phyloP scores from a whole-genome alignment of 23 tunicate genomes.

The Ciona savignyi region DNA sequence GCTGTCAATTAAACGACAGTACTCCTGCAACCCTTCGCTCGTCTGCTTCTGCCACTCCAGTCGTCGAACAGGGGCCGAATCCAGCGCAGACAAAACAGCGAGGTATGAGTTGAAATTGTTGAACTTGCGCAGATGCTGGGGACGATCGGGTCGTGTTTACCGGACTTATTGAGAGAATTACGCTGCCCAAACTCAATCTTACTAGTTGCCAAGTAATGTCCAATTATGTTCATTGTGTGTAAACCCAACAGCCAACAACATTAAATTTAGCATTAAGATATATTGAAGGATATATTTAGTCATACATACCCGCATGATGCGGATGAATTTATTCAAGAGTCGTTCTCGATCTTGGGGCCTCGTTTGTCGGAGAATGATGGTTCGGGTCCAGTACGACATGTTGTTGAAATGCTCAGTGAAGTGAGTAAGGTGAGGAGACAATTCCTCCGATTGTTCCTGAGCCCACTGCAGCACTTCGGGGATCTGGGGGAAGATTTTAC shows the following conservation, averaged over 20 bases:
- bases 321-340: slow-evolving; percentile 67
- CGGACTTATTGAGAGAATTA: no score
- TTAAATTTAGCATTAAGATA: no score
- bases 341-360: slow-evolving; percentile 81
- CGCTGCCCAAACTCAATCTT: no score
- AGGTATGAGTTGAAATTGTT: slow-evolving; percentile 95
- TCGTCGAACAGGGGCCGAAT: slow-evolving; percentile 83
- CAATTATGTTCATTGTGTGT: no score
- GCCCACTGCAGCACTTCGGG: slow-evolving; percentile 92
- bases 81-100: slow-evolving; percentile 87
- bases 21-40: slow-evolving; percentile 83
- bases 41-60: slow-evolving; percentile 93
- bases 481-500: no score
- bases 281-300: no score
- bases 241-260: no score
- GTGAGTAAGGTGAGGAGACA: slow-evolving; percentile 65
- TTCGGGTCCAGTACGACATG: slow-evolving; percentile 84
- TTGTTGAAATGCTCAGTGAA: slow-evolving; percentile 90
- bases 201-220: no score
- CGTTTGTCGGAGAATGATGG: slow-evolving; percentile 57
- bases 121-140: slow-evolving; percentile 78
- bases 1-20: slow-evolving; percentile 82
- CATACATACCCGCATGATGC: slow-evolving; percentile 93
- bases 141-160: background rate
- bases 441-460: slow-evolving; percentile 75